Base-by-base conservation (phyloP, 2,113 vertebrate species). In the Catharus fuscescens region DNA sequence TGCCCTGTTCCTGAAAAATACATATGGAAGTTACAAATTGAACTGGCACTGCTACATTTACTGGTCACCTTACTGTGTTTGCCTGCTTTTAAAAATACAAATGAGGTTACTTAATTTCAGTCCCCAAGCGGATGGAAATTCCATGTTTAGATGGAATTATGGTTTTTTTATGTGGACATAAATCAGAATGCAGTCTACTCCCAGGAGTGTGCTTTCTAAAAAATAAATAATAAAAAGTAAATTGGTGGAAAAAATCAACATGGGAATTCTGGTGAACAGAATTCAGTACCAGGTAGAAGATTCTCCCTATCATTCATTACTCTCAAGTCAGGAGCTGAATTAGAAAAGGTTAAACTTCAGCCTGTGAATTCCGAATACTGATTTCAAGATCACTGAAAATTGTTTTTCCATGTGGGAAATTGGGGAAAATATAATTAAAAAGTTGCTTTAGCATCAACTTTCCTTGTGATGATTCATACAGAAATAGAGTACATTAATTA, bases 121-220 rank as follows among this genome's bases (percentile, higher is more conserved):
- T 74, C 8, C 20, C 7, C 2, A 2, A 8, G 26, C 44, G 40
- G 28, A 45, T 56, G 20, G 48, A 79, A 72, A 25, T 20, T 14
- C 15, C 10, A 5, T 7, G 14, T 66, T 64, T 40, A 31, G 10
- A 26, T 54, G 24, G 19, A 50, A 44, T 56, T 52, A 9, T 0
- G 1, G 1, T 59, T 65, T 69, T 84, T 91, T 16, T 16, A 24
- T 0, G 2, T 17, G 18, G 17, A 12, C 5, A 6, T 66, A 59
- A 73, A 73, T 44, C 21, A 57, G 66, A 70, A 70, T 42, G 11
- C 13, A 57, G 25, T 42, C 31, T 50, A 14, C 10, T 76, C 54
- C 31, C 18, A 45, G n/a, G 28, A 84, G 8, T 26, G 16, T 87
- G 18, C 12, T 78, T 71, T 79, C 14, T 38, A 18, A 77, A 52